phyloP scores from a whole-genome alignment of 2,888 invertebrate species.

The Heliconius sara region DNA sequence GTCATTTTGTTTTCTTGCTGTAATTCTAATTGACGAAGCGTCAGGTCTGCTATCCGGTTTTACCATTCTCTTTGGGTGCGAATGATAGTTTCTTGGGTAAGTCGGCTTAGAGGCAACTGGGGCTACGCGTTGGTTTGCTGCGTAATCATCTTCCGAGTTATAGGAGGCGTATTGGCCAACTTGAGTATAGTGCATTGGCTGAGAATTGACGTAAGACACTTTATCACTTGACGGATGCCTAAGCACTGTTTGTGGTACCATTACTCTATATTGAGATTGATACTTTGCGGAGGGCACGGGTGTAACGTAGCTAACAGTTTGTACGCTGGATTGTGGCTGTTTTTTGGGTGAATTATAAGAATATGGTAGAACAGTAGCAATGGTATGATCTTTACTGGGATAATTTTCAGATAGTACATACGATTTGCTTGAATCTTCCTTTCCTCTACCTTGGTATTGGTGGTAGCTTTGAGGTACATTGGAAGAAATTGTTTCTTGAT shows the following conservation, averaged over 20 bases:
- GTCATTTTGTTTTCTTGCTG: conserved; percentile 40
- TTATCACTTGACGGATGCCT: conserved; percentile 66
- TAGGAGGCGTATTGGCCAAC: conserved; percentile 55
- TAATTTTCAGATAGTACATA: conserved; percentile 82
- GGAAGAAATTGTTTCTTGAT: conserved; percentile 57
- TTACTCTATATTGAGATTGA: conserved; percentile 71
- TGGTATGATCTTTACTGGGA: conserved; percentile 83
- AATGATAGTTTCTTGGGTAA: conserved; percentile 73
- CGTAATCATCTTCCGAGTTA: conserved; percentile 68
- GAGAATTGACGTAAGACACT: conserved; percentile 75
- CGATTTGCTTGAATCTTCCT: conserved; percentile 58
- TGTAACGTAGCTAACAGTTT: conserved; percentile 76
- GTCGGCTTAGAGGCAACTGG: conserved; percentile 61
- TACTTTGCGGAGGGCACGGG: conserved; percentile 73
- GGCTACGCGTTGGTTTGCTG: conserved; percentile 61
- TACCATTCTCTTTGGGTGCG: conserved; percentile 72
- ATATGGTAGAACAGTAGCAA: conserved; percentile 79
- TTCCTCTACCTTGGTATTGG: conserved; percentile 63
- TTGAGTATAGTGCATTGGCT: conserved; percentile 63
- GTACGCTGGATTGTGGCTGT: conserved; percentile 60
- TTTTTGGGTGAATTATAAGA: conserved; percentile 60
- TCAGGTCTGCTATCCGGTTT: conserved; percentile 61
- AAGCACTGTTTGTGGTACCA: conserved; percentile 76
- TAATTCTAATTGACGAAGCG: conserved; percentile 26
- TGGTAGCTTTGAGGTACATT: conserved; percentile 62